Evolutionary conservation across 2,888 invertebrate genomes (phyloP).

Genomic region (Crocallis elinguaria): DNA sequence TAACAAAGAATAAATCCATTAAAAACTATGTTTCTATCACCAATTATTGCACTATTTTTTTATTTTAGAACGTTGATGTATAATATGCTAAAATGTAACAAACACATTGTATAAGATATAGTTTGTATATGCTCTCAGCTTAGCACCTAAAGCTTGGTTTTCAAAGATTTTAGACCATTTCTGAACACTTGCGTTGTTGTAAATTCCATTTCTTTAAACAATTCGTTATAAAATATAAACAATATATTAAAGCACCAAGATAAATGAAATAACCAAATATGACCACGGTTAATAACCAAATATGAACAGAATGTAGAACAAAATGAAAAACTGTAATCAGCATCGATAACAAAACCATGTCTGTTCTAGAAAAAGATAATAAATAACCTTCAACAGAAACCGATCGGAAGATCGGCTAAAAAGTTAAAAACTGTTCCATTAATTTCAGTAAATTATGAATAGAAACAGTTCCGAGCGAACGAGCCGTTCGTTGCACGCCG

Average conservation of each 20-base stretch:
- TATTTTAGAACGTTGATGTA: conserved; percentile 19
- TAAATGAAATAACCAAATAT: conserved; percentile 5
- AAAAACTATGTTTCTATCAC: background rate
- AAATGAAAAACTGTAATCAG: too few species aligned
- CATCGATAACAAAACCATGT: too few species aligned
- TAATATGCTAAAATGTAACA: conserved; percentile 17
- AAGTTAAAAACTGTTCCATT: too few species aligned
- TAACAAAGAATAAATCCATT: background rate
- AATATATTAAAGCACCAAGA: conserved; percentile 37
- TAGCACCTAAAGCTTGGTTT: conserved; percentile 75
- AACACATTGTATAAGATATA: conserved; percentile 37
- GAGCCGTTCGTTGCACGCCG: background rate
- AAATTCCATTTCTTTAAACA: conserved; percentile 42
- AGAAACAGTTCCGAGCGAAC: background rate
- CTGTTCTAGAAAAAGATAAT: too few species aligned
- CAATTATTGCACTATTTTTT: conserved; percentile 23
- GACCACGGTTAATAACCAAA: too few species aligned
- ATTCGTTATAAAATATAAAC: conserved; percentile 25
- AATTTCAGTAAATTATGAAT: too few species aligned
- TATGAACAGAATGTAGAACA: too few species aligned
- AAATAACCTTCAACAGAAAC: too few species aligned
- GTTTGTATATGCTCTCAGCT: conserved; percentile 53
- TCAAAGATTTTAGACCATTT: conserved; percentile 70
- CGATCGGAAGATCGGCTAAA: too few species aligned
- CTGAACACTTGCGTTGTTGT: conserved; percentile 74